Evolutionary conservation across 2,888 invertebrate species (phyloP).

Genomic region (Phengaris alcon): DNA sequence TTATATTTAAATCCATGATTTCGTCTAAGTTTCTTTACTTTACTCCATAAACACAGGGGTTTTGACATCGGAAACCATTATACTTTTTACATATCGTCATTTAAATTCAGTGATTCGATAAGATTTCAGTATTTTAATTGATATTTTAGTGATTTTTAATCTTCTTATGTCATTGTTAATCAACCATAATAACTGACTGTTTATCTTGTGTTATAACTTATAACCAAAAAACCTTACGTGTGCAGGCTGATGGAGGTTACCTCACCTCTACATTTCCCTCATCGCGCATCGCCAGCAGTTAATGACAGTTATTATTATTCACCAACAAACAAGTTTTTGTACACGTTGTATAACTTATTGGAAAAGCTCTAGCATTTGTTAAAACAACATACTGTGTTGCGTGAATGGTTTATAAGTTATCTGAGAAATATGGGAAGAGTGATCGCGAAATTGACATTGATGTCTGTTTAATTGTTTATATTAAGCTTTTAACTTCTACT

Average conservation of each 20-base stretch:
- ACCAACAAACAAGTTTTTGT: slow-evolving; percentile 4
- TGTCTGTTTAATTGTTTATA: too few species aligned
- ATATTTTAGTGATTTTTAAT: too few species aligned
- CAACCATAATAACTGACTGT: background rate
- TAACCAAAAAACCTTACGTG: background rate
- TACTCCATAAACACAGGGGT: too few species aligned
- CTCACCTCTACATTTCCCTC: background rate
- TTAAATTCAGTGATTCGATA: too few species aligned
- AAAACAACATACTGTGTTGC: background rate
- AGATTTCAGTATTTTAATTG: too few species aligned
- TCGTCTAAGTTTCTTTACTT: too few species aligned
- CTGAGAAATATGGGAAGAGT: background rate
- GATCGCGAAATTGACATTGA: too few species aligned
- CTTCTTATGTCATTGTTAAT: background rate
- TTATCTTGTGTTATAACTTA: background rate
- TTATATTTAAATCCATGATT: too few species aligned
- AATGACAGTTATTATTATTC: slow-evolving; percentile 1
- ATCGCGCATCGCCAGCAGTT: background rate
- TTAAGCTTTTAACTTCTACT: too few species aligned
- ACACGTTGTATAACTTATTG: slow-evolving; percentile 6
- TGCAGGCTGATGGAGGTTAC: background rate
- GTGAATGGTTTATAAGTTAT: background rate
- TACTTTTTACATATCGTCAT: too few species aligned
- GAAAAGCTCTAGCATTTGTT: background rate
- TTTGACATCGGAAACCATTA: too few species aligned